Evolutionary conservation across 2,888 invertebrate species (phyloP).

Genomic region (Troilus luridus): DNA sequence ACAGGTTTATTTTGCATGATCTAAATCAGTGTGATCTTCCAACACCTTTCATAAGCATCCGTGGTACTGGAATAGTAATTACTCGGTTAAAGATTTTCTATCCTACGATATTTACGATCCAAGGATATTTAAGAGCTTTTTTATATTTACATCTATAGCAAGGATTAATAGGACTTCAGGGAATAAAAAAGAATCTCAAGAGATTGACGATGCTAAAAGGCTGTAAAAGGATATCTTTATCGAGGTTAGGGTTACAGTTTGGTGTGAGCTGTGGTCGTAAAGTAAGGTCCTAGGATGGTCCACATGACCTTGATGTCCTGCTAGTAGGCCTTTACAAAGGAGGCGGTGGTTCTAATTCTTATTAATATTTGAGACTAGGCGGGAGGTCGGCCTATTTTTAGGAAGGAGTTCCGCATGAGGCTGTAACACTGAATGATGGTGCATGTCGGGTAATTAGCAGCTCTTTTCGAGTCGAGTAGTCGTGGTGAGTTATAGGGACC

Average conservation of each 20-base stretch:
- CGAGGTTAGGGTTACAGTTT: background rate
- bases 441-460: constrained; percentile 27
- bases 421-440: constrained; percentile 2
- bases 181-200: background rate
- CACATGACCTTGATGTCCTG: background rate
- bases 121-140: background rate
- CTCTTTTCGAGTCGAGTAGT: background rate
- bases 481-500: constrained; percentile 10
- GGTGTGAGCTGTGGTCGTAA: background rate
- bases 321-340: background rate
- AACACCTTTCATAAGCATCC: background rate
- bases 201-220: background rate
- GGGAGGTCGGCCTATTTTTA: constrained; percentile 34
- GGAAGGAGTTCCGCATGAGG: constrained; percentile 31
- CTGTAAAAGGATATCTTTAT: constrained; percentile 21
- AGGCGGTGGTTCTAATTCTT: background rate
- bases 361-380: constrained; percentile 40
- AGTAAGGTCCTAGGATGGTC: background rate
- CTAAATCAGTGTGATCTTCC: background rate
- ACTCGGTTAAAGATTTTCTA: background rate
- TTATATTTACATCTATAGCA: background rate
- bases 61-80: background rate
- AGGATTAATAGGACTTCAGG: background rate
- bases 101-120: background rate
- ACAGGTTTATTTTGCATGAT: constrained; percentile 18